Base-by-base conservation (phyloP, 2,888 invertebrate genomes). In the Drosophila differens region DNA sequence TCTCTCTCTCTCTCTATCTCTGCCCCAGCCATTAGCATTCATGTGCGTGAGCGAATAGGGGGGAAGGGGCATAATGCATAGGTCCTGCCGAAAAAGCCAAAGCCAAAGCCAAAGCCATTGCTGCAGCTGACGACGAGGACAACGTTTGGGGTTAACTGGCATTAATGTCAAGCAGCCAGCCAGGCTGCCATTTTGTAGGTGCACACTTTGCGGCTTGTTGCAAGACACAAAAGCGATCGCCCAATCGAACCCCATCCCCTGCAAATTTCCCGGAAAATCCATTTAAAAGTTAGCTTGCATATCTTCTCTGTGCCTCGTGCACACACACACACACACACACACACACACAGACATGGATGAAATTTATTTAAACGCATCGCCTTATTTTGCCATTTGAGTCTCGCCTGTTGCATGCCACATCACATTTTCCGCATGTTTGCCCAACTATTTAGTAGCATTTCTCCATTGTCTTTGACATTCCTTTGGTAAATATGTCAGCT, bases 141-240 rank as follows among this genome's bases (percentile, higher is more conserved):
- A 82, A 81, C 89, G 83, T 84, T 85, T 79, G 90, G 91, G 90
- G 88, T 85, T 91, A 85, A 91, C 88, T 91, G 91, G 85, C 91
- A 85, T 91, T 85, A 85, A 85, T 85, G 91, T 85, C 85, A 91
- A 74, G 73, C 89, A 74, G 82, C 58, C 89, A 76, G 88, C 58
- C 82, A 75, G 84, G 70, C 82, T 77, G 81, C 49, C 74, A 76
- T 77, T 88, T 71, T 72, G 75, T 76, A 77, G 87, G 73, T 85
- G 85, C 79, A 61, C 83, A 82, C 75, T 82, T 82, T 82, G 82
- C 70, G 86, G 86, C 74, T 79, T 81, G 63, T 58, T 79, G 79
- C 80, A 73, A 59, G 72, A 51, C 59, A 57, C 63, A 57, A 41
- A 39, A 54, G 47, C 33, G 14, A 57, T 1, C 44, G 2, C 33